Evolutionary conservation across 2,113 vertebrate genomes (phyloP), one percentile per base, ranked within the genome.

Genomic region (Apeltes quadracus): DNA sequence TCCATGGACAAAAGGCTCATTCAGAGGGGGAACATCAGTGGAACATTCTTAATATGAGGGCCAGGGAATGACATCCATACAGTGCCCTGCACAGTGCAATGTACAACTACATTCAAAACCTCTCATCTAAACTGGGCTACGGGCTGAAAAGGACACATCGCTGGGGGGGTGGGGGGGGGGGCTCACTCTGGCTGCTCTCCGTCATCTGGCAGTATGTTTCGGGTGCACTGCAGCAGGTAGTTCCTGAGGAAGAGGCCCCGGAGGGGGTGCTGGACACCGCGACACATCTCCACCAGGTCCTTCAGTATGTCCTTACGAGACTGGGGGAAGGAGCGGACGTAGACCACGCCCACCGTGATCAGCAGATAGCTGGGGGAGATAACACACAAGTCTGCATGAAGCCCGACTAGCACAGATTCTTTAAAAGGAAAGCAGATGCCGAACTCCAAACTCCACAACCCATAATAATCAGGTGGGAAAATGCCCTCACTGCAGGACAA

Each of bases 211-310:
- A 99, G 92, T 58, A 98, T 99, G 86, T 99, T 99, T 77, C 98
- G 95, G 16, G 98, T 99, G 85, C 98, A 99, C 84, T 99, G 97
- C 74, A 99, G 87, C 70, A 99, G 93, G 88, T 99, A 99, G 91
- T 99, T 99, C 55, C 98, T 93, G 79, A 99, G 95, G 86, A 99
- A 99, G 3, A 99, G 94, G 11, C 98, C 98, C 46, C 97, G 92
- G 48, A 99, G 92, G 0, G 98, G 98, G 90, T 99, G 98, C 85
- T 99, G 98, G n/a, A 99, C 98, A 5, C 98, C 98, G 6, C 97
- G 96, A 41, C 98, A 99, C 98, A 99, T 99, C 89, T 99, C 98
- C n/a, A 99, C 97, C 88, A 99, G 88, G 84, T 99, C 98, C 92
- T 99, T 99, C 76, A 99, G 87, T 69, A 99, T 99, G 80, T 99